These are phyloP conservation scores for Lithophane socia DNA, from an alignment of 2,888 invertebrate species.

Conservation along the genomic window DNA sequence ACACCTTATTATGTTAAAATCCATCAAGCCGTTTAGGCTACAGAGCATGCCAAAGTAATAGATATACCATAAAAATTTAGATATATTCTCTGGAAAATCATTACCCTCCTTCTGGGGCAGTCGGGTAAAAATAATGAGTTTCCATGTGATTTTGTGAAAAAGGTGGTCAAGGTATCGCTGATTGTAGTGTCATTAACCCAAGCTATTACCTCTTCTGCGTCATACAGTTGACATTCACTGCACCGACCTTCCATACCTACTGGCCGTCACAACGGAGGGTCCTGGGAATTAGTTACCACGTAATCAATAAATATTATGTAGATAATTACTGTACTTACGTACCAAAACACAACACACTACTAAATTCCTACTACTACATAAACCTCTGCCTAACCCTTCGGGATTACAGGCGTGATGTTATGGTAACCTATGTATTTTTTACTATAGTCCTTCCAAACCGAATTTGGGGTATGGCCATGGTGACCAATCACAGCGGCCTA, in stretches of 20 bases:
- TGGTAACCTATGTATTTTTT: neutral
- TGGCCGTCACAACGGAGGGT: neutral
- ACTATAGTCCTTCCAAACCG: too few species aligned
- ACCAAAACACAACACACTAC: neutral
- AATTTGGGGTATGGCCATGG: too few species aligned
- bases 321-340: neutral
- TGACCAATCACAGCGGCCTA: too few species aligned
- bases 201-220: conserved; percentile 23
- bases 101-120: too few species aligned
- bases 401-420: too few species aligned
- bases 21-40: too few species aligned
- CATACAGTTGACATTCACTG: conserved; percentile 42
- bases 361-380: too few species aligned
- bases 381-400: neutral
- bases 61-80: too few species aligned
- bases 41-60: too few species aligned
- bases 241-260: conserved; percentile 17
- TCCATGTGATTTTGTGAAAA: conserved; percentile 17
- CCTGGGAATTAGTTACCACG: neutral
- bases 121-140: too few species aligned
- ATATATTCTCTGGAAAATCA: too few species aligned
- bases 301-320: neutral
- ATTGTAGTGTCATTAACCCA: conserved; percentile 42
- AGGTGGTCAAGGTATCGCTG: conserved; percentile 43
- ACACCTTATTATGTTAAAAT: too few species aligned